Base-by-base conservation (phyloP, 2,113 vertebrate species). In the Euleptes europaea region DNA sequence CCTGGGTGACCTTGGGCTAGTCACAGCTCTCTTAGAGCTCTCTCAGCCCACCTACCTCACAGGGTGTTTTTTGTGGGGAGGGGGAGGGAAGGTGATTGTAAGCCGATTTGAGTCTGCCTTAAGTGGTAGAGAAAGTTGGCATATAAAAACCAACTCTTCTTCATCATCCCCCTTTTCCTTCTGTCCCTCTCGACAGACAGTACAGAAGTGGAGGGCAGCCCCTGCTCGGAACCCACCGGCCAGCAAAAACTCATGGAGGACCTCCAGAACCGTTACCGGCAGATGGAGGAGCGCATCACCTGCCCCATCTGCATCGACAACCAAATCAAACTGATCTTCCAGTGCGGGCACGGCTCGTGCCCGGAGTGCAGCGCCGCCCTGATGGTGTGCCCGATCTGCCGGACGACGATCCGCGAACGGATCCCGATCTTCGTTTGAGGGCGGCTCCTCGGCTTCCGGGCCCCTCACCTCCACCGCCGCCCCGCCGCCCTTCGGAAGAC, bases 231-330 rank as follows among this genome's bases (percentile, higher is more conserved):
- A 67, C 93, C 96, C 86, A 97, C 97, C 0, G 98, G 98, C 54
- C 98, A 98, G 91, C 97, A 97, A 95, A 98, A 98, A 96, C 96
- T 99, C 67, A 97, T 99, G 95, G 98, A 99, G 96, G 98, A 99
- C 95, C 97, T 99, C 76, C 98, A 99, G 97, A 99, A 95, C 57
- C 98, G 99, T 92, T 99, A 99, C 96, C 92, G 98, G 54, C 98
- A 99, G 96, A 99, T 99, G 99, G 99, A 99, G 90, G 99, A 99
- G 94, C 97, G 99, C 9, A 99, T 99, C 97, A 99, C 98, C 90
- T 99, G 99, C 90, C 99, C 99, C 9, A 99, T 99, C 94, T 99
- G 99, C 95, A 99, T 99, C 81, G 98, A 99, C 91, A 99, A 97
- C 95, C 98, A 99, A 92, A 99, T 99, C 96, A 98, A 98, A 92